Conservation (phyloP, 1,140 invertebrate genomes). For the Rhyacophila brunnea region DNA sequence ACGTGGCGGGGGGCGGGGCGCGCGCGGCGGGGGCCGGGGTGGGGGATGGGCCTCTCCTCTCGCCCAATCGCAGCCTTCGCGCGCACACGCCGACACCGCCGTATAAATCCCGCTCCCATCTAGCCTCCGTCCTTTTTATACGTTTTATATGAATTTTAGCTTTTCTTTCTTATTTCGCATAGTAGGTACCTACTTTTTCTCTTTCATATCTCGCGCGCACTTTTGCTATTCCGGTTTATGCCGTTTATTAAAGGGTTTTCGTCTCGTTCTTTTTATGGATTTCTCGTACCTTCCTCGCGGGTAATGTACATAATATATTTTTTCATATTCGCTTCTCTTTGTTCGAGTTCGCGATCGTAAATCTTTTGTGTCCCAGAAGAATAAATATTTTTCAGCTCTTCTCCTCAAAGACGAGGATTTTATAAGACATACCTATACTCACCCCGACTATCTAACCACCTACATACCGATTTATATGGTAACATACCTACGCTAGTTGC, state of each 20-base stretch:
- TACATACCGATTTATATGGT: no score
- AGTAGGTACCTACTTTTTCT: constrained; percentile 23
- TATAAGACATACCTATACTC: no score
- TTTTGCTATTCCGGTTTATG: constrained; percentile 16
- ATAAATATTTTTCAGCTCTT: constrained; percentile 2
- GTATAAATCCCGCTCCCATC: constrained; percentile 26
- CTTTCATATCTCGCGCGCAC: constrained; percentile 26
- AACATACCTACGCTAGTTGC: no score
- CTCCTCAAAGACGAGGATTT: background rate
- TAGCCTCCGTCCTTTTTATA: constrained; percentile 23
- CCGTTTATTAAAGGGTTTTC: constrained; percentile 32
- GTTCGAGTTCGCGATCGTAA: constrained; percentile 12
- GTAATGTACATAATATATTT: constrained; percentile 21
- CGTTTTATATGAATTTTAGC: constrained; percentile 34
- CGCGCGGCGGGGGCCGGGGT: constrained; percentile 15
- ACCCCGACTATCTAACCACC: no score
- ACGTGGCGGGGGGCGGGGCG: constrained; percentile 11
- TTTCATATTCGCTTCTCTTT: constrained; percentile 16
- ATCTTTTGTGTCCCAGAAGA: constrained; percentile 4
- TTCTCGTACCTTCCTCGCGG: constrained; percentile 11
- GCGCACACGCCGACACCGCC: constrained; percentile 10
- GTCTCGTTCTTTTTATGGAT: constrained; percentile 27
- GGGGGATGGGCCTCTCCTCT: constrained; percentile 21
- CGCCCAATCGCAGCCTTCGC: constrained; percentile 23
- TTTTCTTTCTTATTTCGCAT: constrained; percentile 29